Conservation (phyloP, 2,888 invertebrate genomes). For the Morpho helenor region DNA sequence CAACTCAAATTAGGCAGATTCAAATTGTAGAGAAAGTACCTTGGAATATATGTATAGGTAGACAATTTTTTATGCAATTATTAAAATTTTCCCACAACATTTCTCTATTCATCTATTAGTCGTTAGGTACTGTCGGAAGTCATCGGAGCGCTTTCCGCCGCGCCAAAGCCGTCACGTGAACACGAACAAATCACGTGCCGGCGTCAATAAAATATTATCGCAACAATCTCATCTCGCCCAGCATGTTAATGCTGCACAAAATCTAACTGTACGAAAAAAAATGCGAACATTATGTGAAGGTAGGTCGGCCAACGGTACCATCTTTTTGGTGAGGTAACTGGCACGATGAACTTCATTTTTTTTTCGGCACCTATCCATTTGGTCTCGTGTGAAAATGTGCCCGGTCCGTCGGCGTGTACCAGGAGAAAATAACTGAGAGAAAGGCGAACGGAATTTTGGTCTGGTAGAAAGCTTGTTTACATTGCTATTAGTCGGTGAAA, state of each 20-base stretch:
- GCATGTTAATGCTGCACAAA: slow-evolving; percentile 67
- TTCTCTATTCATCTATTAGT: too few species aligned
- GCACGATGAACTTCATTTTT: slow-evolving; percentile 51
- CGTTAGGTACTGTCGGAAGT: background rate
- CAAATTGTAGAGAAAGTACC: too few species aligned
- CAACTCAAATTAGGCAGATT: too few species aligned
- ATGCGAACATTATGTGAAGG: slow-evolving; percentile 68
- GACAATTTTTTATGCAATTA: too few species aligned
- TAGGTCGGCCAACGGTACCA: slow-evolving; percentile 75
- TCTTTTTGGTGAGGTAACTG: slow-evolving; percentile 47
- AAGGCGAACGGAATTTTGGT: slow-evolving; percentile 52
- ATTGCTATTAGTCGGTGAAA: slow-evolving; percentile 35
- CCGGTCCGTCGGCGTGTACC: slow-evolving; percentile 42
- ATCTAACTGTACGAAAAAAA: slow-evolving; percentile 69
- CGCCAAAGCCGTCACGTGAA: background rate
- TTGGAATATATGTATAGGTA: too few species aligned
- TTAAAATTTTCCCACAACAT: too few species aligned
- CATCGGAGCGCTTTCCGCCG: background rate
- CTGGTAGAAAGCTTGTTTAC: slow-evolving; percentile 46
- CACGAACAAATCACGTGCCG: slow-evolving; percentile 1
- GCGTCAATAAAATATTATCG: slow-evolving; percentile 39
- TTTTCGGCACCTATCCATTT: slow-evolving; percentile 52
- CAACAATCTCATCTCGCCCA: slow-evolving; percentile 52
- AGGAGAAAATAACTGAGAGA: slow-evolving; percentile 66
- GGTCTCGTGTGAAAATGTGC: slow-evolving; percentile 60